Evolutionary conservation across 2,888 invertebrate species (phyloP), one percentile per base, ranked within the genome.

Genomic region (Allophyes oxyacanthae): DNA sequence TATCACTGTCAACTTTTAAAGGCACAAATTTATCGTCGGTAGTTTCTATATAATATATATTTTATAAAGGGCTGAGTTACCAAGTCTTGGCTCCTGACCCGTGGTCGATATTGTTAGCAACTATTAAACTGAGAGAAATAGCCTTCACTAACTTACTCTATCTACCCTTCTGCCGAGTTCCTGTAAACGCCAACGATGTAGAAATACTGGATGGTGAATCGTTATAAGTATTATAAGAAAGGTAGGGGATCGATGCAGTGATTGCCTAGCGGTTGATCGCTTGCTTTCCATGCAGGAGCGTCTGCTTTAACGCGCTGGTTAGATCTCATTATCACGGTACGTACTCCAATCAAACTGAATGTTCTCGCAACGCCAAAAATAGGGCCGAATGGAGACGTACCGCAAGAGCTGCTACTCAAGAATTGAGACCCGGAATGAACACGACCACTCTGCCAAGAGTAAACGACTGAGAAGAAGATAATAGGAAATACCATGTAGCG

Each of bases 81-180:
- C 15, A n/a, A 48, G 14, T 36, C 53, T 37, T 53, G 55, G 34
- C 37, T 45, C 28, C 62, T 71, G 68, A 64, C 71, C 75, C 43
- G 46, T 65, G 61, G 74, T 76, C 78, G 81, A 83, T 85, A 86
- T 83, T 81, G 86, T 86, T 87, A 84, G 77, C 77, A 85, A 83
- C 85, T 85, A 85, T 85, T 86, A 84, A 84, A 84, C 83, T 79
- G 72, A 70, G 79, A 67, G 83, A 83, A 86, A 87, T 88, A 84
- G 83, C 83, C 84, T 79, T 73, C 77, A 71, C 66, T 75, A 81
- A 83, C 84, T 83, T 86, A 81, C 81, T 85, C 85, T 72, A 76
- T 78, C 79, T 68, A 70, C 73, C 79, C 75, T 78, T 78, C 74
- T 77, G 77, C 69, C 34, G 75, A 75, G 77, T 72, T 75, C 63